Evolutionary conservation across 2,888 invertebrate species (phyloP).

Genomic region (Aspidapion aeneum): DNA sequence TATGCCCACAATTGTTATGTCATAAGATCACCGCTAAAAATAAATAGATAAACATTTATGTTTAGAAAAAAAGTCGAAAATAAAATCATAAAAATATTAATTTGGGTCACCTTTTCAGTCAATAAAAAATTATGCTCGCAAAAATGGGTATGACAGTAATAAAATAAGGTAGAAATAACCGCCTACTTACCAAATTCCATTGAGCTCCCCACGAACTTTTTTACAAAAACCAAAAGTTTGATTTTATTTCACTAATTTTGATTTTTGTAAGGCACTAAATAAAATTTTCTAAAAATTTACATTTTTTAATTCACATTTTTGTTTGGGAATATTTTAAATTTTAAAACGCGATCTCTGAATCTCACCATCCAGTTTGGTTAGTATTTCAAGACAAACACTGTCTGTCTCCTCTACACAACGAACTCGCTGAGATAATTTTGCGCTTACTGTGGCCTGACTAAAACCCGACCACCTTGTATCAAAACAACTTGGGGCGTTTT

Average conservation of each 20-base stretch:
- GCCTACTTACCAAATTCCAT: conserved; percentile 44
- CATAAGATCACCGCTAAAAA: conserved; percentile 37
- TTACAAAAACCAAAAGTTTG: not conserved
- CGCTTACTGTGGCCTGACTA: not conserved
- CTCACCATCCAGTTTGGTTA: conserved; percentile 19
- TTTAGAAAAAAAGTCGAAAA: not conserved
- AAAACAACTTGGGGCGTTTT: not conserved
- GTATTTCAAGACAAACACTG: conserved; percentile 23
- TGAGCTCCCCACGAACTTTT: conserved; percentile 27
- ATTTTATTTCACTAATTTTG: not conserved
- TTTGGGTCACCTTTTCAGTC: not conserved
- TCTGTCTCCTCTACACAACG: conserved; percentile 17
- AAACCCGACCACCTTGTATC: not conserved
- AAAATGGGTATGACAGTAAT: not conserved
- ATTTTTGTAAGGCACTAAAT: too few species aligned
- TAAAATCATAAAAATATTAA: not conserved
- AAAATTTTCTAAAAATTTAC: not conserved
- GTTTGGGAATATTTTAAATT: conserved; percentile 9
- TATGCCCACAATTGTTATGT: conserved; percentile 1
- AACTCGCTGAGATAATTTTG: conserved; percentile 12
- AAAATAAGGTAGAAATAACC: conserved; percentile 13
- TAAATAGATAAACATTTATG: conserved; percentile 27
- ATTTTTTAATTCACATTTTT: conserved; percentile 6
- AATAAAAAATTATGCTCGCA: not conserved
- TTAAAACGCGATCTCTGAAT: conserved; percentile 3